Percentiles rank a stretch among this genome's conserved stretches.
Conservation (phyloP, 2,888 invertebrate species). For the Dascillus cervinus region DNA sequence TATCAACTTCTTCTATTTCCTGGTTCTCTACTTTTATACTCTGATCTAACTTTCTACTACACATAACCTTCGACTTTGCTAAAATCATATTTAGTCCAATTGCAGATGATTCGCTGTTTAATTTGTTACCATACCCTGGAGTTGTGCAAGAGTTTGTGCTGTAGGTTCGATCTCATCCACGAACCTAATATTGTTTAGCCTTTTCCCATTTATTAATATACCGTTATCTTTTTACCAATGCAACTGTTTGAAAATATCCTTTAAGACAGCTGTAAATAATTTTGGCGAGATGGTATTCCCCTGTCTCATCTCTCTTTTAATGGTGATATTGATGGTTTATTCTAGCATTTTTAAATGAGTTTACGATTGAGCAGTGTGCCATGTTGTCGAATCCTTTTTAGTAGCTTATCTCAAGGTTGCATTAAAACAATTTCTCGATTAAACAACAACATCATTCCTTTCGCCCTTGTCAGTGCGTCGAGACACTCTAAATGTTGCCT, state of each 20-base stretch:
- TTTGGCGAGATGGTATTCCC: slow-evolving; percentile 1
- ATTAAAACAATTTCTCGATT: too few species aligned
- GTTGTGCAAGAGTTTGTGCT: slow-evolving; percentile 1
- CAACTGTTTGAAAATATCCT: slow-evolving; percentile 3
- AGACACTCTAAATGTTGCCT: too few species aligned
- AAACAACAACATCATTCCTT: too few species aligned
- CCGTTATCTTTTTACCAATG: slow-evolving; percentile 2
- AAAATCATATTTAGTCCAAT: slow-evolving; percentile 3
- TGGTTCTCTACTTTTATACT: slow-evolving; percentile 1
- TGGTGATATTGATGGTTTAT: not conserved
- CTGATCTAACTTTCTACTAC: slow-evolving; percentile 1
- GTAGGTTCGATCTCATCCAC: not conserved
- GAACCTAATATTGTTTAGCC: too few species aligned
- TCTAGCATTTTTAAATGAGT: slow-evolving; percentile 1
- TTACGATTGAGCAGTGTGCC: too few species aligned
- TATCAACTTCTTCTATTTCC: slow-evolving; percentile 2
- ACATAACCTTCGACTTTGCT: slow-evolving; percentile 3
- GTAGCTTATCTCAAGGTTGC: too few species aligned
- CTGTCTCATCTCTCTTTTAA: slow-evolving; percentile 1
- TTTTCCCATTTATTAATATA: slow-evolving; percentile 3
- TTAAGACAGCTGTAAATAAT: slow-evolving; percentile 3
- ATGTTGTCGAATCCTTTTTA: too few species aligned
- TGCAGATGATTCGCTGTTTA: not conserved
- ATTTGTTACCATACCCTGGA: slow-evolving; percentile 2
- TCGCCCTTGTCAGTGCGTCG: too few species aligned